Evolutionary conservation across 2,797 vertebrate species (phyloP), one percentile per base, ranked within the genome.

Genomic region (Cirrhinus molitorella): DNA sequence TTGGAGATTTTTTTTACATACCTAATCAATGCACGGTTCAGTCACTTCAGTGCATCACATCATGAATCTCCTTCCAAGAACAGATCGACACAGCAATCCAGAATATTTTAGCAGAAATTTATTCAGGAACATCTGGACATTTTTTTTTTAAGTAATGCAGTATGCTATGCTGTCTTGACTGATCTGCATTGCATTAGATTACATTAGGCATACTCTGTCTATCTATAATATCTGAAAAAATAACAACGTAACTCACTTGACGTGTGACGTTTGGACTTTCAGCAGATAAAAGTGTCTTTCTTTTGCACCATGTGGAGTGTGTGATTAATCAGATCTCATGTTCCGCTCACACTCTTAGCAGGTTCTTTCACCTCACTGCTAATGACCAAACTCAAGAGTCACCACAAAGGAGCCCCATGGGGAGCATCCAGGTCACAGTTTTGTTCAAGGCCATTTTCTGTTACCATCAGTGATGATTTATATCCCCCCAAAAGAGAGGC

Each of bases 301-400:
- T 14, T 78, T 34, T 51, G 57, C 19, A 34, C 76, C 19, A 34
- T 65, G 11, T 49, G 61, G 25, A 66, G 40, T 78, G 43, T 51
- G 28, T 77, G 75, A 67, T 66, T 78, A 79, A 79, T 79, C 76
- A 37, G 13, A 79, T 51, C 28, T 53, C 59, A 79, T 66, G 8
- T 59, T 40, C 53, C 34, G 14, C n/a, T 43, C 76, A 66, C 61
- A 51, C 45, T 51, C 28, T 66, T 28, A 53, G 77, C 61, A 66
- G 28, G 61, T 66, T 53, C 77, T 51, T 79, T 66, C 77, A 53
- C 77, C 59, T 79, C 45, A 37, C 28, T 79, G 45, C 61, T 78
- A 78, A 79, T 53, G 77, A 79, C 61, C 61, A 0, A 65, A 34
- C 45, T 79, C 45, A 66, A 66, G 43, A 79, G 76, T 51, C 45